Evolutionary conservation across 2,888 invertebrate genomes (phyloP).

Genomic region (Physocephala rufipes): DNA sequence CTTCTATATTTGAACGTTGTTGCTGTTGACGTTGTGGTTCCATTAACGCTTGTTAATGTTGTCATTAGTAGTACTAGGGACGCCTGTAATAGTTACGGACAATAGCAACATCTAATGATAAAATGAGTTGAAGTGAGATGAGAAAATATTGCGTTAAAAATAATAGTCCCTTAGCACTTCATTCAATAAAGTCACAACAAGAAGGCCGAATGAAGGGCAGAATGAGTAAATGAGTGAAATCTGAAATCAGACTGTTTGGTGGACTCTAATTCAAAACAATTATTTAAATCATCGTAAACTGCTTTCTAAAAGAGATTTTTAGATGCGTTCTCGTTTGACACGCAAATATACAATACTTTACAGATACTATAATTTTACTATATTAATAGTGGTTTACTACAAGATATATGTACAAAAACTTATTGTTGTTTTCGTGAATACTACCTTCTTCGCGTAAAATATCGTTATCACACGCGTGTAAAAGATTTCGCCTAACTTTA

Average conservation of each 20-base stretch:
- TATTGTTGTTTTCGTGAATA: no score
- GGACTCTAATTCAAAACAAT: no score
- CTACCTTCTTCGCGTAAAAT: no score
- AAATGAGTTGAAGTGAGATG: slow-evolving; percentile 28
- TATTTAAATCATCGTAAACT: no score
- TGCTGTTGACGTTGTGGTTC: slow-evolving; percentile 1
- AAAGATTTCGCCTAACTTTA: slow-evolving; percentile 7
- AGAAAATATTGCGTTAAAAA: slow-evolving; percentile 23
- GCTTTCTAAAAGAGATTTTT: not conserved
- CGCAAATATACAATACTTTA: not conserved
- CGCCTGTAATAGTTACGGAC: not conserved
- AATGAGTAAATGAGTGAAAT: not conserved
- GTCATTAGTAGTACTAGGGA: slow-evolving; percentile 13
- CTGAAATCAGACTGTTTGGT: not conserved
- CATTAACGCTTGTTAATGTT: not conserved
- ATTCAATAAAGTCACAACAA: not conserved
- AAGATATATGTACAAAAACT: no score
- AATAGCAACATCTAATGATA: slow-evolving; percentile 11
- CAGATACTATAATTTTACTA: not conserved
- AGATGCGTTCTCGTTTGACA: no score
- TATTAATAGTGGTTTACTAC: no score
- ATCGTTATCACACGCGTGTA: not conserved
- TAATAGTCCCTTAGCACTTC: not conserved
- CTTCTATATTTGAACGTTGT: not conserved
- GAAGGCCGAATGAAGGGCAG: not conserved